phyloP scores from a whole-genome alignment of 1,140 invertebrate species.

The Leptinotarsa undecemlineata region DNA sequence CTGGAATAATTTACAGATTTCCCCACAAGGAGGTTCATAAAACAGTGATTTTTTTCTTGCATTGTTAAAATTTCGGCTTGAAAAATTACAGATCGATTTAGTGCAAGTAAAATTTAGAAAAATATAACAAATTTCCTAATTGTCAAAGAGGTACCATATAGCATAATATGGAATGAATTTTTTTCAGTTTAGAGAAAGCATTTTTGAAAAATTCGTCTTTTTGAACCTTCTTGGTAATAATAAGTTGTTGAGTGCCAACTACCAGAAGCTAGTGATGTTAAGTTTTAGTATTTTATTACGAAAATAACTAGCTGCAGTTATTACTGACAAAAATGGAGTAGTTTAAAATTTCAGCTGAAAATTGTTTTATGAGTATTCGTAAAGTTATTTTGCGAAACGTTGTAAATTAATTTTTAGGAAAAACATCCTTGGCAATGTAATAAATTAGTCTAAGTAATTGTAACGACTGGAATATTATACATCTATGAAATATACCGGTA shows the following conservation, averaged over 20 bases:
- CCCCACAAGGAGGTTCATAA: background rate
- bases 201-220: background rate
- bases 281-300: conserved; percentile 41
- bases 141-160: no score
- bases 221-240: conserved; percentile 3
- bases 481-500: conserved; percentile 31
- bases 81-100: no score
- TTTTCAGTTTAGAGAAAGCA: no score
- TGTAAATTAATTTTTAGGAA: conserved; percentile 18
- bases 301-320: background rate
- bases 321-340: background rate
- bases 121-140: no score
- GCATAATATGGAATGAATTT: no score
- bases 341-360: conserved; percentile 11
- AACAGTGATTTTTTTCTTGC: background rate
- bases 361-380: conserved; percentile 7
- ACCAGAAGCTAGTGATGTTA: conserved; percentile 46
- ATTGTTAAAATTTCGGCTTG: no score
- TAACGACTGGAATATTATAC: conserved; percentile 29
- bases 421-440: conserved; percentile 17
- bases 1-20: conserved; percentile 42
- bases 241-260: conserved; percentile 52
- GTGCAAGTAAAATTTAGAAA: no score
- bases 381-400: conserved; percentile 4
- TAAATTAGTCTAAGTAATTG: conserved; percentile 25